Evolutionary conservation across 2,888 invertebrate genomes (phyloP).

Genomic region (Acanthacorydalis orientalis): DNA sequence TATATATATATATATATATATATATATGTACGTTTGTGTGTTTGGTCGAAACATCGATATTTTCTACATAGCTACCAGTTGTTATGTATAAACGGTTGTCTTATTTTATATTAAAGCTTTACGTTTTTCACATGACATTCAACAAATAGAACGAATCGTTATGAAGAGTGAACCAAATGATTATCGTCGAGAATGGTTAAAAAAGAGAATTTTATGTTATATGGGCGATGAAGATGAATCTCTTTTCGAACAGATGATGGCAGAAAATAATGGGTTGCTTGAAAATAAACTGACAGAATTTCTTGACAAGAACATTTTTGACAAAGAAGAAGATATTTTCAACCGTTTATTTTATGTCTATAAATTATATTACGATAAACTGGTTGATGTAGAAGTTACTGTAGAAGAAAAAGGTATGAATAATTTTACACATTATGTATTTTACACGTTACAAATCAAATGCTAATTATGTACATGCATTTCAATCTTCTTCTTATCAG

Average conservation of each 20-base stretch:
- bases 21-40: no score
- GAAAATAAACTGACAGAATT: slow-evolving; percentile 34
- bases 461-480: no score
- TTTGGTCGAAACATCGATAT: no score
- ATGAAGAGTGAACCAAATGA: no score
- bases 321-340: slow-evolving; percentile 21
- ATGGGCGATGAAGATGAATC: slow-evolving; percentile 38
- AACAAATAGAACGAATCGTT: slow-evolving; percentile 6
- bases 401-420: slow-evolving; percentile 18
- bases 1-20: no score
- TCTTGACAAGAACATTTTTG: slow-evolving; percentile 33
- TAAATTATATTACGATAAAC: slow-evolving; percentile 52
- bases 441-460: no score
- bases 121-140: slow-evolving; percentile 32
- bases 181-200: slow-evolving; percentile 41
- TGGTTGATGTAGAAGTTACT: slow-evolving; percentile 57
- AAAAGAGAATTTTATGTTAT: slow-evolving; percentile 38
- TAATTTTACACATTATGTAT: background rate
- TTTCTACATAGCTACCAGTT: no score
- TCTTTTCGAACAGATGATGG: slow-evolving; percentile 40
- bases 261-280: slow-evolving; percentile 30
- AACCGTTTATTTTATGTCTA: slow-evolving; percentile 46
- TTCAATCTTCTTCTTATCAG: no score
- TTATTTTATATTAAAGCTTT: background rate
- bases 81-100: no score